Evolutionary conservation across 2,797 vertebrate genomes (phyloP).

Genomic region (Smutsia gigantea): DNA sequence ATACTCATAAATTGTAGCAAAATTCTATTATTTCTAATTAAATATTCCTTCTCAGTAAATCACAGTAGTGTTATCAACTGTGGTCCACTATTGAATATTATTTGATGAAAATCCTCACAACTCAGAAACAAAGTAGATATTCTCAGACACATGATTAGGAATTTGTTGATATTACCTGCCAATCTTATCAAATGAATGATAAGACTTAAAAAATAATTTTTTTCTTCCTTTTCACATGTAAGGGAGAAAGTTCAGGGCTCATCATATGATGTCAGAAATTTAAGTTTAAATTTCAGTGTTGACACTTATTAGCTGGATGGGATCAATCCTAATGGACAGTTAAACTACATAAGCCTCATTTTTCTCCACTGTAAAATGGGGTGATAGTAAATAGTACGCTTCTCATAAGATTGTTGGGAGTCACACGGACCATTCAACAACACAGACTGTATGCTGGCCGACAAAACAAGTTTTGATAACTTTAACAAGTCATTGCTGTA

Average conservation of each 20-base stretch:
- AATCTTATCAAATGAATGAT: conserved; percentile 21
- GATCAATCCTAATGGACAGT: not conserved
- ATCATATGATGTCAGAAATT: conserved; percentile 52
- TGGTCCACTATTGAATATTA: conserved; percentile 12
- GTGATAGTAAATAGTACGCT: not conserved
- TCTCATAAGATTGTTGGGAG: not conserved
- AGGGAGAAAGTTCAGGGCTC: conserved; percentile 29
- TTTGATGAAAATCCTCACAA: conserved; percentile 49
- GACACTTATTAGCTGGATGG: not conserved
- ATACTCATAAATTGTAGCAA: conserved; percentile 36
- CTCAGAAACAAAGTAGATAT: conserved; percentile 44
- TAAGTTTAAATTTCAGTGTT: conserved; percentile 25
- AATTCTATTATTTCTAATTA: conserved; percentile 27
- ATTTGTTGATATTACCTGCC: conserved; percentile 1
- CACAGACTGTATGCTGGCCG: not conserved
- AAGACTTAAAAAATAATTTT: not conserved
- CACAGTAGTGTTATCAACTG: not conserved
- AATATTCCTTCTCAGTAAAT: conserved; percentile 35
- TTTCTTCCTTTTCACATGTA: not conserved
- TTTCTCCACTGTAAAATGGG: conserved; percentile 17
- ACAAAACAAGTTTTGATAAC: not conserved
- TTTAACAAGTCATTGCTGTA: not conserved
- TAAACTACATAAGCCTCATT: not conserved
- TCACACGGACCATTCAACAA: not conserved
- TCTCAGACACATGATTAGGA: conserved; percentile 32